phyloP scores from a whole-genome alignment of 2,888 invertebrate genomes.

The Apantesis nais region DNA sequence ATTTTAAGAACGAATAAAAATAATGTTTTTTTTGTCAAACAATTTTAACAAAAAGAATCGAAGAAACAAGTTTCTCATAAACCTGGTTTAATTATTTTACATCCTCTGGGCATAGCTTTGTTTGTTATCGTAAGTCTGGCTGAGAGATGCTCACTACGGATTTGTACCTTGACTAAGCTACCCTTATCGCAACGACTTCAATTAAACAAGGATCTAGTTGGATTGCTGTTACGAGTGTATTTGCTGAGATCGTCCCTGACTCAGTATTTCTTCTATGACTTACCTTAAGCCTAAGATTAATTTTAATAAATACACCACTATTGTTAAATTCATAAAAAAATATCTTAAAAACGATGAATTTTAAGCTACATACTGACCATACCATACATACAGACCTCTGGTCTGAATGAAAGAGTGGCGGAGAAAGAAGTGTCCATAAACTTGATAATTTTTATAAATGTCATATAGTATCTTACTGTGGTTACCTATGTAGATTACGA shows the following conservation, averaged over 20 bases:
- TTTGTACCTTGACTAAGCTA: constrained; percentile 42
- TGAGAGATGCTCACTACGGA: constrained; percentile 37
- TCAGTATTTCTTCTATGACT: not conserved
- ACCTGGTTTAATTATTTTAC: constrained; percentile 16
- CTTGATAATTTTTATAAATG: not conserved
- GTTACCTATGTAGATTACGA: too few relatives aligned
- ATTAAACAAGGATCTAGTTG: constrained; percentile 53
- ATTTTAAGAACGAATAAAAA: not conserved
- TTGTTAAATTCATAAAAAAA: too few relatives aligned
- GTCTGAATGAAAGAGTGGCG: not conserved
- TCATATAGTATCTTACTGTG: not conserved
- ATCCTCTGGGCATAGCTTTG: constrained; percentile 10
- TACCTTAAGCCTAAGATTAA: not conserved
- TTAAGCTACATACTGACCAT: not conserved
- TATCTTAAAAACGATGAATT: too few relatives aligned
- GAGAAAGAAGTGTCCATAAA: not conserved
- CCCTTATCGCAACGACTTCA: constrained; percentile 52
- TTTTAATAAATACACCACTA: not conserved
- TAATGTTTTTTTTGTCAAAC: not conserved
- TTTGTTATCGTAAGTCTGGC: constrained; percentile 26
- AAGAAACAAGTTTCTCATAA: constrained; percentile 4
- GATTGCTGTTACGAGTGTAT: constrained; percentile 30
- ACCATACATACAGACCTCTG: too few relatives aligned
- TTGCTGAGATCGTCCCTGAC: constrained; percentile 1
- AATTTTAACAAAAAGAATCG: not conserved